phyloP scores from a whole-genome alignment of 2,888 invertebrate genomes.

The Caenorhabditis wallacei region DNA sequence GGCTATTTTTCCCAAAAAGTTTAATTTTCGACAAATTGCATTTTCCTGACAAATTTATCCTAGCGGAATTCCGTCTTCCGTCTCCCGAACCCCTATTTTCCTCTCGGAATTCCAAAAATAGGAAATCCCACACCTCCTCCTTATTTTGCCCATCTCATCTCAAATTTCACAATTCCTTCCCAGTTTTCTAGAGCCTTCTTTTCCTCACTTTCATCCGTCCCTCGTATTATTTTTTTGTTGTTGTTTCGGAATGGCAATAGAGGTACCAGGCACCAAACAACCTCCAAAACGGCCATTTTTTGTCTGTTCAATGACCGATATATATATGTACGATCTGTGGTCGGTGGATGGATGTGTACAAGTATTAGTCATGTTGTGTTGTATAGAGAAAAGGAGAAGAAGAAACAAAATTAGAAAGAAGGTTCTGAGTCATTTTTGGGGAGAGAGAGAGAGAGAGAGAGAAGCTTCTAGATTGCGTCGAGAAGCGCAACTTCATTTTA shows the following conservation, averaged over 20 bases:
- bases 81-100: too few relatives aligned
- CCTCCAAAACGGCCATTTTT: background rate
- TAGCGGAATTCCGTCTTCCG: too few relatives aligned
- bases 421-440: background rate
- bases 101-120: too few relatives aligned
- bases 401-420: background rate
- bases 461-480: background rate
- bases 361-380: background rate
- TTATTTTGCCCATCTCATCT: too few relatives aligned
- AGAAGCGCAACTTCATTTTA: background rate
- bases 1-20: too few relatives aligned
- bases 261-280: background rate
- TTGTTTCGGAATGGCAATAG: background rate
- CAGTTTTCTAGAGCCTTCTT: background rate
- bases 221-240: background rate
- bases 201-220: background rate
- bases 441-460: too few relatives aligned
- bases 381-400: background rate
- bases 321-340: background rate
- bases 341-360: background rate
- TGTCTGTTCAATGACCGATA: background rate
- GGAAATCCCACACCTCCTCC: too few relatives aligned
- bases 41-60: too few relatives aligned
- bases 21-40: too few relatives aligned
- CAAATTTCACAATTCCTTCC: background rate